phyloP scores from a whole-genome alignment of 2,113 vertebrate genomes.

The Paradoxurus hermaphroditus region DNA sequence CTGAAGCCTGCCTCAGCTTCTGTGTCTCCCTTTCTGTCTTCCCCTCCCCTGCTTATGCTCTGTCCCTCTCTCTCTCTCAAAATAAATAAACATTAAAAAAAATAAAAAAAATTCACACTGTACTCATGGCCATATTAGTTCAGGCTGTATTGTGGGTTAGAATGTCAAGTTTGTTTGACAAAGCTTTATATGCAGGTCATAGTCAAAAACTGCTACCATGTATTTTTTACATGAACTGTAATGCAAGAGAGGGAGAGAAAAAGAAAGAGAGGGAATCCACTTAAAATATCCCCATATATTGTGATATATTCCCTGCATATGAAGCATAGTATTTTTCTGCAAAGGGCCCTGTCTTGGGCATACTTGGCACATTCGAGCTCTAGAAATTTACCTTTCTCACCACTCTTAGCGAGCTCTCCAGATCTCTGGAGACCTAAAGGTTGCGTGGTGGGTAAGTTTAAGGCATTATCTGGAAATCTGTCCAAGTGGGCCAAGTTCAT shows the following conservation, averaged over 20 bases:
- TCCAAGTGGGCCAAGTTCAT: background rate
- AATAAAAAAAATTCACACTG: background rate
- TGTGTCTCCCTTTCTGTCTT: too few relatives aligned
- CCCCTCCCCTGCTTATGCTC: too few relatives aligned
- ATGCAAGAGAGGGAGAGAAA: background rate
- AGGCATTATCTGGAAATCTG: background rate
- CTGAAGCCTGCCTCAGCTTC: too few relatives aligned
- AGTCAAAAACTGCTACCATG: background rate
- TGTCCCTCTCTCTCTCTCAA: too few relatives aligned
- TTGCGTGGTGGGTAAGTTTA: background rate
- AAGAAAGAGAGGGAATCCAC: background rate
- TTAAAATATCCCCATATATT: background rate
- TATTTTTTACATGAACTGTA: background rate
- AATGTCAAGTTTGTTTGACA: background rate
- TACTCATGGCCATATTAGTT: background rate
- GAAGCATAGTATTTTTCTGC: background rate
- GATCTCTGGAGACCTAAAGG: background rate
- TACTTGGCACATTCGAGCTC: background rate
- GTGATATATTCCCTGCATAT: background rate
- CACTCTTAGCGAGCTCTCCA: too few relatives aligned
- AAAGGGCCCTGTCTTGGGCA: background rate
- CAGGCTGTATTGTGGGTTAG: background rate
- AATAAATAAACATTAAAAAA: too few relatives aligned
- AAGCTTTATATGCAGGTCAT: background rate
- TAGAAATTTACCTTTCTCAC: background rate